A percentile compares a stretch with the other conserved stretches of the same genome.
Conservation (phyloP, 2,113 vertebrate species). For the Rhinolophus sinicus region DNA sequence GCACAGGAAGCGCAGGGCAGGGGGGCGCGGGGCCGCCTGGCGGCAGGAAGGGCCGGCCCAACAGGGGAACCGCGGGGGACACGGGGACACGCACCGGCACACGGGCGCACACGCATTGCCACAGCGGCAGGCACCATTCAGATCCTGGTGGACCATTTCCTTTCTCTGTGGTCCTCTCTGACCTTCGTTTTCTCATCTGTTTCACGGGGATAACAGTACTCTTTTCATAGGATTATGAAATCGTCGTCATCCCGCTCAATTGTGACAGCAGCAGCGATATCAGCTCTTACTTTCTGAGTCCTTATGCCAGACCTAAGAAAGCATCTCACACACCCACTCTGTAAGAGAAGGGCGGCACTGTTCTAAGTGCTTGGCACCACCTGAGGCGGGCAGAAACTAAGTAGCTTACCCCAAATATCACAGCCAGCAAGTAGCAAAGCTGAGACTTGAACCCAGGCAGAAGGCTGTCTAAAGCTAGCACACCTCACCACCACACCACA, state of each 20-base stretch:
- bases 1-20: conserved; percentile 70
- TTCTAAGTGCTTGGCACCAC: not conserved
- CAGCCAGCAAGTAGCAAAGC: not conserved
- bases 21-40: conserved; percentile 26
- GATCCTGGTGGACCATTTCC: not conserved
- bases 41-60: conserved; percentile 68
- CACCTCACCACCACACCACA: not conserved
- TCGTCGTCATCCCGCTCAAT: not conserved
- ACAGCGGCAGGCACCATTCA: not conserved
- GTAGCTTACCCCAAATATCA: not conserved
- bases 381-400: too few species aligned
- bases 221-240: not conserved
- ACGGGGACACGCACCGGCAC: not conserved
- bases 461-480: not conserved
- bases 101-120: not conserved
- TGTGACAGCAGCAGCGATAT: not conserved
- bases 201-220: not conserved
- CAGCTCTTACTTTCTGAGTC: not conserved
- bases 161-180: not conserved
- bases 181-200: not conserved
- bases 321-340: rapidly evolving
- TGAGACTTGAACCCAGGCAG: not conserved
- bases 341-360: not conserved
- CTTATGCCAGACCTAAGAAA: not conserved
- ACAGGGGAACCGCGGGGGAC: conserved; percentile 27